phyloP scores from a whole-genome alignment of 1,140 invertebrate genomes.

The Sitobion miscanthi region DNA sequence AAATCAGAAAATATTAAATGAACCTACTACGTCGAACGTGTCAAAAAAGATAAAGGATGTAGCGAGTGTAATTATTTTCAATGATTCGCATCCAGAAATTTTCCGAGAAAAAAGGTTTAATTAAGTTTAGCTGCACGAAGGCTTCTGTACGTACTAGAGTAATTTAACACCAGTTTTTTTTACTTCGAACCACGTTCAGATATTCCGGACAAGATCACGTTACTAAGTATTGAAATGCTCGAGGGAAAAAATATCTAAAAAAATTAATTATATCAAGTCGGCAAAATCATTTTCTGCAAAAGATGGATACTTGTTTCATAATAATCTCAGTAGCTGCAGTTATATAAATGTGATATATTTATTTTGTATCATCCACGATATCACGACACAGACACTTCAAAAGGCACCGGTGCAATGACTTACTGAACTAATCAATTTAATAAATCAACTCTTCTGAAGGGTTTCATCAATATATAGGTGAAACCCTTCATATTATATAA shows the following conservation, averaged over 20 bases:
- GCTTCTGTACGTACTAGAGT: neutral
- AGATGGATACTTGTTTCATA: neutral
- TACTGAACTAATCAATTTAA: no score
- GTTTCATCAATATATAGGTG: no score
- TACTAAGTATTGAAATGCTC: conserved; percentile 1
- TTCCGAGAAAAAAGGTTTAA: neutral
- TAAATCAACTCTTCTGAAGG: no score
- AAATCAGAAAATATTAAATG: neutral
- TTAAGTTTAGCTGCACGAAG: neutral
- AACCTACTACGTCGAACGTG: neutral
- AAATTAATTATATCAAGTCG: neutral
- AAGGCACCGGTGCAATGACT: no score
- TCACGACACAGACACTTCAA: no score
- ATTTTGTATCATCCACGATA: neutral
- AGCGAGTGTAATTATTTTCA: neutral
- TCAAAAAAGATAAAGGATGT: neutral
- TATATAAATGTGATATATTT: neutral
- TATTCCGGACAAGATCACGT: neutral
- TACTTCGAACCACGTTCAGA: no score
- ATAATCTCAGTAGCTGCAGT: neutral
- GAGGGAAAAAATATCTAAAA: neutral
- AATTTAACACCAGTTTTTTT: neutral
- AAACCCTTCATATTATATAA: no score
- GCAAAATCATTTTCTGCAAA: neutral
- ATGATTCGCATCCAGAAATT: neutral